Conservation (phyloP, 2,113 vertebrate species). For the Solea senegalensis region DNA sequence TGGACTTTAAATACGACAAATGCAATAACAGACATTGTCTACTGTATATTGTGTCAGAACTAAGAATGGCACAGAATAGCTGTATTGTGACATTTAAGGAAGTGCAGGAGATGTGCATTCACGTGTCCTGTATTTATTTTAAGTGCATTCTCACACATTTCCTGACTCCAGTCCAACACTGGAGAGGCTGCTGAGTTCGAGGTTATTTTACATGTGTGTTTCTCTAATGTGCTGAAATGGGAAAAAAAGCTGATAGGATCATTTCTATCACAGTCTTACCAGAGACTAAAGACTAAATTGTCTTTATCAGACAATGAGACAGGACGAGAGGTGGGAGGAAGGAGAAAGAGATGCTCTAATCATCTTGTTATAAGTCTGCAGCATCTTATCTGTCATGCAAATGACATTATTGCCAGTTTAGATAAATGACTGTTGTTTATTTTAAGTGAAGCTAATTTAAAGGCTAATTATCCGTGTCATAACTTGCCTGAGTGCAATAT, state of each 20-base stretch:
- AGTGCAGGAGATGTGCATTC: too few species aligned
- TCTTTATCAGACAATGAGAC: constrained; percentile 38
- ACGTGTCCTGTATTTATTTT: too few species aligned
- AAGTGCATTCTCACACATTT: too few species aligned
- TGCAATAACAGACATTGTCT: too few species aligned
- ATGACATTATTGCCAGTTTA: constrained; percentile 46
- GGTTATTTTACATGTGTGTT: constrained; percentile 20
- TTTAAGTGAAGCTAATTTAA: constrained; percentile 58
- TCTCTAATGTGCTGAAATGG: constrained; percentile 15
- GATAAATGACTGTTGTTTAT: constrained; percentile 51
- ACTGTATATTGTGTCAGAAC: too few species aligned
- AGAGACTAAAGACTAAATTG: constrained; percentile 23
- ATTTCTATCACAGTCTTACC: constrained; percentile 41
- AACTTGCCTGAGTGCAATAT: constrained; percentile 36
- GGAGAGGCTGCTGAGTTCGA: neutral
- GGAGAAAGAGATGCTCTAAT: constrained; percentile 34
- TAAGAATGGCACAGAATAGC: too few species aligned
- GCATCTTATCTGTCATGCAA: constrained; percentile 54
- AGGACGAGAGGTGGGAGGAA: constrained; percentile 6
- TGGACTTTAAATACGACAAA: too few species aligned
- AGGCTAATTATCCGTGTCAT: constrained; percentile 63
- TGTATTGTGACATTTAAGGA: too few species aligned
- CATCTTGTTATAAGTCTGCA: constrained; percentile 38
- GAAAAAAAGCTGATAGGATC: constrained; percentile 18
- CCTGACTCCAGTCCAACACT: too few species aligned